These are phyloP conservation scores for Girardia tigrina DNA, from an alignment of 2,888 invertebrate genomes.

Conservation along the genomic window DNA sequence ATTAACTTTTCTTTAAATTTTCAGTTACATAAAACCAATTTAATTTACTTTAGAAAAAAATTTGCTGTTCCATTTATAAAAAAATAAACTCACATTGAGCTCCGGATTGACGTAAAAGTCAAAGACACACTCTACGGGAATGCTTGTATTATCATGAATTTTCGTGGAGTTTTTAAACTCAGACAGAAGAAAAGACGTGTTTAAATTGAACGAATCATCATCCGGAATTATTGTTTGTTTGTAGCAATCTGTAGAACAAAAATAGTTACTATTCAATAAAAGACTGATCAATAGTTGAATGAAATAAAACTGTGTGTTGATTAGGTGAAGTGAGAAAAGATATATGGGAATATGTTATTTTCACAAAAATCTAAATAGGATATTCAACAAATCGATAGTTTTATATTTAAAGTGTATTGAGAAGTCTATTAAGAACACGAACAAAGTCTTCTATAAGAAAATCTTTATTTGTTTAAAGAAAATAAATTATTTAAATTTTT, in stretches of 20 bases:
- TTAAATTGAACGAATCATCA: slow-evolving; percentile 20
- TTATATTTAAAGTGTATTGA: no score
- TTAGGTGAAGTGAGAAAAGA: slow-evolving; percentile 7
- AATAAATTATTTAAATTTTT: no score
- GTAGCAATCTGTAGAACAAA: slow-evolving; percentile 23
- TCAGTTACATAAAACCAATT: not conserved
- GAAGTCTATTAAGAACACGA: no score
- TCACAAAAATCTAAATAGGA: no score
- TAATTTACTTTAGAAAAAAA: not conserved
- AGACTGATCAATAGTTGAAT: slow-evolving; percentile 19
- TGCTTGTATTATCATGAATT: slow-evolving; percentile 20
- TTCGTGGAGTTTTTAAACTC: slow-evolving; percentile 13
- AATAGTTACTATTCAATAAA: slow-evolving; percentile 19
- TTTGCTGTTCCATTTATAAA: not conserved
- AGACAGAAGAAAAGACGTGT: slow-evolving; percentile 23
- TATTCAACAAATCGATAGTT: no score
- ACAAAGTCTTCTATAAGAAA: no score
- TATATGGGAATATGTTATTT: no score
- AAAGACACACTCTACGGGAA: slow-evolving; percentile 17
- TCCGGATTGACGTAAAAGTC: slow-evolving; percentile 23
- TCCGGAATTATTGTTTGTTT: slow-evolving; percentile 15
- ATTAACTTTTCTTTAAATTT: not conserved
- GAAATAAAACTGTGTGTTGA: slow-evolving; percentile 9
- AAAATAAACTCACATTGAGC: not conserved
- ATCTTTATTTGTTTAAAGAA: no score